Evolutionary conservation across 2,797 vertebrate species (phyloP).

Genomic region (Sorex maritimensis): DNA sequence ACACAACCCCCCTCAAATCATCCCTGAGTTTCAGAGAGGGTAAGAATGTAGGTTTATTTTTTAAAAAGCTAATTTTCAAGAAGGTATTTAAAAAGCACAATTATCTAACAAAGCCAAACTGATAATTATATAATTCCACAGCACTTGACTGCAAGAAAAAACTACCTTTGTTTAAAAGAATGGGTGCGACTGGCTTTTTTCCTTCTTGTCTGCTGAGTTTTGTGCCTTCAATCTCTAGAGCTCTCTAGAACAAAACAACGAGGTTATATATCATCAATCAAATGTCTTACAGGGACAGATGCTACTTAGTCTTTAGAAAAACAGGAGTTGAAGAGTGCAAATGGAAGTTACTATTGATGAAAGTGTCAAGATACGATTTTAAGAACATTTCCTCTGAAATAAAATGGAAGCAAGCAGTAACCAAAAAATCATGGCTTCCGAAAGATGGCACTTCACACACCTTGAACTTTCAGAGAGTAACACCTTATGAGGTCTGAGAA

Average conservation of each 20-base stretch:
- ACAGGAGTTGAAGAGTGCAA: conserved; percentile 40
- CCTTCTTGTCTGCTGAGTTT: not conserved
- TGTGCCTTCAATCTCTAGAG: not conserved
- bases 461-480: conserved; percentile 66
- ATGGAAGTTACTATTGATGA: conserved; percentile 54
- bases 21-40: conserved; percentile 61
- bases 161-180: conserved; percentile 81
- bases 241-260: not conserved
- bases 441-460: conserved; percentile 68
- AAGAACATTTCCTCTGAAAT: conserved; percentile 64
- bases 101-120: conserved; percentile 77
- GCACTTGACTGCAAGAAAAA: conserved; percentile 73
- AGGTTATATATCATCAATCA: conserved; percentile 10
- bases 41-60: conserved; percentile 44
- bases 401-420: conserved; percentile 57
- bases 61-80: conserved; percentile 67
- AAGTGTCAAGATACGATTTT: conserved; percentile 24
- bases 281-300: not conserved
- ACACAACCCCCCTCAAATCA: conserved; percentile 28
- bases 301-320: conserved; percentile 35
- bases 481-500: conserved; percentile 49
- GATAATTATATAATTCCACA: conserved; percentile 72
- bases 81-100: conserved; percentile 76
- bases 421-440: conserved; percentile 37
- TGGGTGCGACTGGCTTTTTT: not conserved